Conservation (phyloP, 2,797 vertebrate genomes). For the Eospalax fontanierii region DNA sequence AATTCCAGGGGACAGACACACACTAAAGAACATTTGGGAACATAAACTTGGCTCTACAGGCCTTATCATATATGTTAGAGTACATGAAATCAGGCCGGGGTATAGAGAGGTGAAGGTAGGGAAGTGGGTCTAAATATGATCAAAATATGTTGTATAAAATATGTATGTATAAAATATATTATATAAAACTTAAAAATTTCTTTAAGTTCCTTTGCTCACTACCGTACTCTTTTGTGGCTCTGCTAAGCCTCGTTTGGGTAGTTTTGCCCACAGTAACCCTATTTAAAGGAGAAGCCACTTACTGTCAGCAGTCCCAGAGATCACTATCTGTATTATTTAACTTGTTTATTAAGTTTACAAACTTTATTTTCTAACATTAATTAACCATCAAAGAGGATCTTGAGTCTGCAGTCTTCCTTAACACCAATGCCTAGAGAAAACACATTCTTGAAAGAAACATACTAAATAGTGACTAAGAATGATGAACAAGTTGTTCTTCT, state of each 20-base stretch:
- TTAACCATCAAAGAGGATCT: not conserved
- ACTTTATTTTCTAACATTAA: not conserved
- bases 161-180: too few species aligned
- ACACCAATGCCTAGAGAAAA: not conserved
- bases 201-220: too few species aligned
- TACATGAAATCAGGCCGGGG: too few species aligned
- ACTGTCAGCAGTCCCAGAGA: not conserved
- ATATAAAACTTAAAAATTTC: too few species aligned
- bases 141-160: too few species aligned
- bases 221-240: too few species aligned
- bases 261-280: not conserved
- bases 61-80: too few species aligned
- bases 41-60: too few species aligned
- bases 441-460: not conserved
- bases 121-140: too few species aligned
- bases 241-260: not conserved
- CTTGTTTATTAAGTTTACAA: not conserved
- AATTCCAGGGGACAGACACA: too few species aligned
- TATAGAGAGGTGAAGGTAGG: too few species aligned
- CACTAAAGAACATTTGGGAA: too few species aligned
- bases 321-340: not conserved
- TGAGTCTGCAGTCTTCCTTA: not conserved
- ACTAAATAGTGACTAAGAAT: not conserved
- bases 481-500: not conserved
- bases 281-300: not conserved